Percentiles rank a stretch among this genome's conserved stretches.
Evolutionary conservation across 1,140 invertebrate species (phyloP).

Genomic region (Procambarus virginalis): DNA sequence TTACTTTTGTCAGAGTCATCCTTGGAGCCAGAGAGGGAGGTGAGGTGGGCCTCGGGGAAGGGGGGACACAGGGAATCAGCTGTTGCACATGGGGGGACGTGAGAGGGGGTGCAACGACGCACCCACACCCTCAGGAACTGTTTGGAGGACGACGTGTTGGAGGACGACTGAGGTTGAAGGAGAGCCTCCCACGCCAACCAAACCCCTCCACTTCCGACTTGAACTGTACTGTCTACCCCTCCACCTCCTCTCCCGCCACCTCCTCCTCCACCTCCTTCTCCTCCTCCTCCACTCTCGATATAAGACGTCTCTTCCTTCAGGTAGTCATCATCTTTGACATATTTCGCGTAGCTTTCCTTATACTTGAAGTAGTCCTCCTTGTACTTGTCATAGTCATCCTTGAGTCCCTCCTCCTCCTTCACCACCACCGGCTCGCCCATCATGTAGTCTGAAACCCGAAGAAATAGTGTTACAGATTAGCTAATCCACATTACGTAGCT

Average conservation of each 20-base stretch:
- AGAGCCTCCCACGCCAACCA: constrained; percentile 34
- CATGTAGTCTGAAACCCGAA: constrained; percentile 38
- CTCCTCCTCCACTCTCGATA: constrained; percentile 42
- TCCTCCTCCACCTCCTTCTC: constrained; percentile 31
- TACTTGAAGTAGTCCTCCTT: constrained; percentile 32
- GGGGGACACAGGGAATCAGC: constrained; percentile 57
- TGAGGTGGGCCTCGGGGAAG: constrained; percentile 62
- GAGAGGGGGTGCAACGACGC: constrained; percentile 39
- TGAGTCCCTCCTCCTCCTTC: constrained; percentile 41
- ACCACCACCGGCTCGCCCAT: constrained; percentile 45
- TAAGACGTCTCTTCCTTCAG: constrained; percentile 47
- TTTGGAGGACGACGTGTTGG: constrained; percentile 36
- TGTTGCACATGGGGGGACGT: constrained; percentile 58
- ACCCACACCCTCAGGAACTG: not conserved
- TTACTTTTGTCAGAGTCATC: constrained; percentile 57
- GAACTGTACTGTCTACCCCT: constrained; percentile 7
- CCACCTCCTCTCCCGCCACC: constrained; percentile 2
- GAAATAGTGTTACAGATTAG: too few species aligned
- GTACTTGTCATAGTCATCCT: constrained; percentile 59
- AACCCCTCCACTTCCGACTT: constrained; percentile 23
- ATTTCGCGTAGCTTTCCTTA: constrained; percentile 42
- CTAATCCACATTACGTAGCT: too few species aligned
- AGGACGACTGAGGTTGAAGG: constrained; percentile 45
- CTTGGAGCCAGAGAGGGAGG: constrained; percentile 46
- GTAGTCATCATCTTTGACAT: constrained; percentile 54